A percentile compares a stretch with the other conserved stretches of the same genome.
phyloP scores from a whole-genome alignment of 2,888 invertebrate genomes.

The Phyllotreta striolata region DNA sequence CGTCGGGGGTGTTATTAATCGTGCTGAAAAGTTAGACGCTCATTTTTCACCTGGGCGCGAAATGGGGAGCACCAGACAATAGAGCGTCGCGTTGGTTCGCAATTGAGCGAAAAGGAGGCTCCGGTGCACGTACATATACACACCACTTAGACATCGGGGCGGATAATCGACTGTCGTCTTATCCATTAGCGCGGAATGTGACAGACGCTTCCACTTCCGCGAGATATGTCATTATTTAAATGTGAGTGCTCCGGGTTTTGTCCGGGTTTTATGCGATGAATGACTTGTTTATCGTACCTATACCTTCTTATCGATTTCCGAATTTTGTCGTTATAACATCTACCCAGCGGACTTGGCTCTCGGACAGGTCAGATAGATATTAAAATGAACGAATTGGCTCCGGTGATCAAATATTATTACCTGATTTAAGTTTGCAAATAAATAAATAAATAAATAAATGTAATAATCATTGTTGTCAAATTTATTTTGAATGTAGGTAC shows the following conservation, averaged over 20 bases:
- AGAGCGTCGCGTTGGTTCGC: not conserved
- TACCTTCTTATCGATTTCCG: no score
- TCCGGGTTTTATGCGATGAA: no score
- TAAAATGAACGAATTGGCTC: no score
- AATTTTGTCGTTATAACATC: no score
- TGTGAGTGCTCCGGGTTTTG: conserved; percentile 45
- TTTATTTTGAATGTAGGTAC: no score
- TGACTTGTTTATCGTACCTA: no score
- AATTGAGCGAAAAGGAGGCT: conserved; percentile 3
- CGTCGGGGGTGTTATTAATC: conserved; percentile 11
- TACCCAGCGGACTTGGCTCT: no score
- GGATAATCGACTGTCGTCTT: conserved; percentile 50
- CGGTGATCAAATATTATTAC: no score
- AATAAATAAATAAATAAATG: no score
- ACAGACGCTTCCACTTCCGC: conserved; percentile 47
- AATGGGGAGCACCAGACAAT: conserved; percentile 37
- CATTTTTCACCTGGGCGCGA: conserved; percentile 56
- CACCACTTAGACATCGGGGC: conserved; percentile 54
- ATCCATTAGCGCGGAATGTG: conserved; percentile 56
- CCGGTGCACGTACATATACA: conserved; percentile 54
- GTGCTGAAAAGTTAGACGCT: conserved; percentile 58
- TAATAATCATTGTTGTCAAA: no score
- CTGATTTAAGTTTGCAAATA: no score
- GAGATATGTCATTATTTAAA: conserved; percentile 57
- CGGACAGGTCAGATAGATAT: no score